phyloP scores from a whole-genome alignment of 1,140 invertebrate genomes.

The Aleiodes sp. region DNA sequence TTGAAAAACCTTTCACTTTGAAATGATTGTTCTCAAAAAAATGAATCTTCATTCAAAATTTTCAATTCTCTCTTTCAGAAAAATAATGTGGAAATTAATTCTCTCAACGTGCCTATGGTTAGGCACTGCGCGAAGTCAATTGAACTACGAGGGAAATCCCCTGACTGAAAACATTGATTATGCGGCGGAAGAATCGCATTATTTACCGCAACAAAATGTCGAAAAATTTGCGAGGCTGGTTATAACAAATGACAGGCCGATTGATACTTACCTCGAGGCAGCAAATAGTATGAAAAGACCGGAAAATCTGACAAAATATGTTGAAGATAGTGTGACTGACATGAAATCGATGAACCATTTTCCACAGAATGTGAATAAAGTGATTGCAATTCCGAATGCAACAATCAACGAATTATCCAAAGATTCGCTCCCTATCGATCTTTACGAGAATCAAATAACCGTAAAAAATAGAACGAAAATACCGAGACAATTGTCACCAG shows the following conservation, averaged over 20 bases:
- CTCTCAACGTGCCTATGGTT: constrained; percentile 34
- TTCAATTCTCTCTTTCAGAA: constrained; percentile 32
- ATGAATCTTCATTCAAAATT: background rate
- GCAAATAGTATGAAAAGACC: background rate
- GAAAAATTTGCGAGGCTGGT: constrained; percentile 18
- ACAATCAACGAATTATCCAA: background rate
- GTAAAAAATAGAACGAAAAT: background rate
- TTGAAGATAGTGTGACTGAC: background rate
- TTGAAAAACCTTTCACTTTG: no score
- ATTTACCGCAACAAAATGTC: constrained; percentile 32
- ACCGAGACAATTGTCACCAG: background rate
- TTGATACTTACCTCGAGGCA: constrained; percentile 1
- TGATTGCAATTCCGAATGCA: background rate
- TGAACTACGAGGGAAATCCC: constrained; percentile 60
- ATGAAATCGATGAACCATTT: background rate
- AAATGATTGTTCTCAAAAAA: no score
- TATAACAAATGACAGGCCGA: background rate
- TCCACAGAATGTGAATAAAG: background rate
- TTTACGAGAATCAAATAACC: no score
- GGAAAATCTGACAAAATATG: background rate
- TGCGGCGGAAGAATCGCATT: constrained; percentile 54
- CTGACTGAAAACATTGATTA: constrained; percentile 58
- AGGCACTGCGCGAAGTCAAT: constrained; percentile 42
- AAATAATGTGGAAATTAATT: constrained; percentile 28
- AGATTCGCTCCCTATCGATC: background rate